These are phyloP conservation scores for Neoitamus cyanurus DNA, from an alignment of 2,888 invertebrate genomes.

Conservation along the genomic window DNA sequence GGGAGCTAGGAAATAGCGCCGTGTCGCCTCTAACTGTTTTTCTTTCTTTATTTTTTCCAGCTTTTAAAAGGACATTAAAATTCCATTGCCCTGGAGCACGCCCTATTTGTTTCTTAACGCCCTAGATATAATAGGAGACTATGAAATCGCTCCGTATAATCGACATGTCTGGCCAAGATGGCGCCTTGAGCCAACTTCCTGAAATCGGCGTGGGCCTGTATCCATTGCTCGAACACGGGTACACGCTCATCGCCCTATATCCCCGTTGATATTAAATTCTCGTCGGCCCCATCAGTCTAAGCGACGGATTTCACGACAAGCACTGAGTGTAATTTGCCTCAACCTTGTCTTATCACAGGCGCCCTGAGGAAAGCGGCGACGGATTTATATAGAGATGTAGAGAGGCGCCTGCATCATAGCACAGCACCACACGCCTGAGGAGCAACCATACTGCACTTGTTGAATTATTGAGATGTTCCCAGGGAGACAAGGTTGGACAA, in stretches of 20 bases:
- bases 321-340: background rate
- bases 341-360: background rate
- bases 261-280: conserved; percentile 16
- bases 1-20: background rate
- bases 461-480: background rate
- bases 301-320: background rate
- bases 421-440: background rate
- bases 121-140: background rate
- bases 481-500: background rate
- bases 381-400: background rate
- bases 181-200: conserved; percentile 41
- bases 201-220: background rate
- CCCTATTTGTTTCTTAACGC: conserved; percentile 31
- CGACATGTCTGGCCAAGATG: conserved; percentile 50
- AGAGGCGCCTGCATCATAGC: background rate
- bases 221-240: background rate
- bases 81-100: background rate
- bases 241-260: background rate
- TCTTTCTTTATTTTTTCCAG: background rate
- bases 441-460: background rate
- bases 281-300: background rate
- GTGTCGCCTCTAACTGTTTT: background rate
- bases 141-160: conserved; percentile 47
- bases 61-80: conserved; percentile 35
- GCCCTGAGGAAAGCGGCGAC: background rate